Evolutionary conservation across 2,113 vertebrate genomes (phyloP).

Genomic region (Penelope pileata): DNA sequence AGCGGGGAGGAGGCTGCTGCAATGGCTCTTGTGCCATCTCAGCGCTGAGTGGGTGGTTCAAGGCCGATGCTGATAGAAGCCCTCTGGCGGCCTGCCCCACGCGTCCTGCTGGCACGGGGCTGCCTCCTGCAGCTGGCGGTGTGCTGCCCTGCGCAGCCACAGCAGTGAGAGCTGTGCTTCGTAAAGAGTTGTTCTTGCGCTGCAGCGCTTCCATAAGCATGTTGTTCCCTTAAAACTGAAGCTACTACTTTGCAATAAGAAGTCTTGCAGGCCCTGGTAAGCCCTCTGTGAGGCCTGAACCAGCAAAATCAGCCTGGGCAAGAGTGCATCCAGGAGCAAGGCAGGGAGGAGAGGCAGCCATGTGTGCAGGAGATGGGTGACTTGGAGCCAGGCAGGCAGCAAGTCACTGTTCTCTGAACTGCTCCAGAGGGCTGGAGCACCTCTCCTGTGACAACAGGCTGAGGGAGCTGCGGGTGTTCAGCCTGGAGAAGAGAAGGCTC

Average conservation of each 20-base stretch:
- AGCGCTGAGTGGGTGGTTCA: background rate
- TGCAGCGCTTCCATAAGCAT: rapidly evolving
- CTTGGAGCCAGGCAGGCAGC: rapidly evolving
- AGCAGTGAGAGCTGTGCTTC: rapidly evolving
- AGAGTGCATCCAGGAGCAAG: background rate
- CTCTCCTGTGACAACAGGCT: no score
- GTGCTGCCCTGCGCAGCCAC: no score
- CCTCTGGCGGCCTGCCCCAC: no score
- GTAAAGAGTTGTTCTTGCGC: background rate
- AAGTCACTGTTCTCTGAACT: background rate
- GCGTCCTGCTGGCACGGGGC: no score
- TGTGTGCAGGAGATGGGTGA: background rate
- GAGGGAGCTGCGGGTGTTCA: no score
- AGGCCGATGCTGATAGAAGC: background rate
- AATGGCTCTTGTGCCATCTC: background rate
- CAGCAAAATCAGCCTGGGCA: background rate
- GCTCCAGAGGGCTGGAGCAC: no score
- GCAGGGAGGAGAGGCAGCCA: background rate
- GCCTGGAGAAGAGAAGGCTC: no score
- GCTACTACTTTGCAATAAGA: background rate
- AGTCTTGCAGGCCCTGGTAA: rapidly evolving
- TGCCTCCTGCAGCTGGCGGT: no score
- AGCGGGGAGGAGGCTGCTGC: background rate
- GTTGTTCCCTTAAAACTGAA: rapidly evolving
- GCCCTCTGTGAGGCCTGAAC: rapidly evolving